Evolutionary conservation across 1,140 invertebrate species (phyloP), one percentile per base, ranked within the genome.

Genomic region (Hyles vespertilio): DNA sequence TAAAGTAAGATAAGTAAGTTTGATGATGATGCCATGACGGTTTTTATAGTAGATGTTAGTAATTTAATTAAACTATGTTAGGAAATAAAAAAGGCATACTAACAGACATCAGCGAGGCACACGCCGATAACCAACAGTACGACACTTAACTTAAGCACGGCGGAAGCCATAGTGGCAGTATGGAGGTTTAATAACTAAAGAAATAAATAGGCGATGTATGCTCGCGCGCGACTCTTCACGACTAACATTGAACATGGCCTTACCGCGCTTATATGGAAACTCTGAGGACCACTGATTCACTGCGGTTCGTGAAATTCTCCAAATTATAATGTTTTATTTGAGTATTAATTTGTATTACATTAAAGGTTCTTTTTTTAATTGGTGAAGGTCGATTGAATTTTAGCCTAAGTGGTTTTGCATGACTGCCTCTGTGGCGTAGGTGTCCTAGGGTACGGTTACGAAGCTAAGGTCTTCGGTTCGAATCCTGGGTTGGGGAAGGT

Each of bases 61-160:
- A 40, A 40, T 5, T 40, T 40, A 40, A 8, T 40, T 40, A 40
- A 8, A 40, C 8, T 40, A 40, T 40, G 36, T 40, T 40, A 40
- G 2, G 36, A 40, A 59, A 55, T 56, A 56, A 63, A 46, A 64
- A 68, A 59, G 55, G 58, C 45, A 68, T 75, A 84, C 83, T 70
- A 64, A 87, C 84, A 74, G 44, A 81, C 74, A 77, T 87, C 81
- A 52, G 78, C 83, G 49, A 67, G 51, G 63, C 67, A 73, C 53
- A 74, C 70, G 63, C 69, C 72, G 56, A 81, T 51, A 50, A 87
- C 59, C 72, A 85, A 62, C 51, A 85, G 69, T 73, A 87, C 72
- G 69, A 79, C 84, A 87, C 84, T 83, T 55, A 87, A 84, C 77
- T 79, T 85, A 52, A 85, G 72, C 72, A 85, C 78, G 68, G 79